These are phyloP conservation scores for Fopius arisanus DNA, from an alignment of 1,140 invertebrate genomes.

Conservation along the genomic window DNA sequence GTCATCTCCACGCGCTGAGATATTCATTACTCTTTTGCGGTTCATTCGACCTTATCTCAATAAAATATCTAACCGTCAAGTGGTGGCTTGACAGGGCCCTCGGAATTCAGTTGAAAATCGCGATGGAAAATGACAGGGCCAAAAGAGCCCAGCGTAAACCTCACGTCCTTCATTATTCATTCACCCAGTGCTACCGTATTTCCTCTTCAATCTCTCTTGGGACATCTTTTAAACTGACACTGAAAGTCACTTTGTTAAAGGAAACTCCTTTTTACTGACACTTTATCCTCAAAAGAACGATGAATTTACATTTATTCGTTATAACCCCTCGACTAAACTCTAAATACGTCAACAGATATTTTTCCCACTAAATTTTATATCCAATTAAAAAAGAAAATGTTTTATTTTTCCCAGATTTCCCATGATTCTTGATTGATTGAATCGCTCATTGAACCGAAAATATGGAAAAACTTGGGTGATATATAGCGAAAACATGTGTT, in stretches of 20 bases:
- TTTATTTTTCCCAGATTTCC: too few species aligned
- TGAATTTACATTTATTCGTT: too few species aligned
- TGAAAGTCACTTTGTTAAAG: constrained; percentile 4
- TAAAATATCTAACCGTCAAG: not conserved
- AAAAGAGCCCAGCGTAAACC: not conserved
- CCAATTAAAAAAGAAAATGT: too few species aligned
- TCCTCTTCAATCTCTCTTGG: not conserved
- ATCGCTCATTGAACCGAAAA: too few species aligned
- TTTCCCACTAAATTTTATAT: too few species aligned
- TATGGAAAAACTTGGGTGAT: too few species aligned
- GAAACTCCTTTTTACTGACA: not conserved
- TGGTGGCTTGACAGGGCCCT: not conserved
- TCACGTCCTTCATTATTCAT: constrained; percentile 25
- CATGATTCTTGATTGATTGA: too few species aligned
- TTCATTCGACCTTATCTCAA: not conserved
- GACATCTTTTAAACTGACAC: constrained; percentile 4
- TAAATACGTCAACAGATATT: too few species aligned
- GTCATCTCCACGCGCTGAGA: not conserved
- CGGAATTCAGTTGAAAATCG: not conserved
- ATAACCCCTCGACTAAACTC: too few species aligned
- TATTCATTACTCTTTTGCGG: not conserved
- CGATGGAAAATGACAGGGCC: constrained; percentile 19
- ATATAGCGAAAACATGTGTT: too few species aligned
- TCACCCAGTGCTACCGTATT: not conserved
- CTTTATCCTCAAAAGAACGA: not conserved